Evolutionary conservation across 2,113 vertebrate species (phyloP).

Genomic region (Symphodus melops): DNA sequence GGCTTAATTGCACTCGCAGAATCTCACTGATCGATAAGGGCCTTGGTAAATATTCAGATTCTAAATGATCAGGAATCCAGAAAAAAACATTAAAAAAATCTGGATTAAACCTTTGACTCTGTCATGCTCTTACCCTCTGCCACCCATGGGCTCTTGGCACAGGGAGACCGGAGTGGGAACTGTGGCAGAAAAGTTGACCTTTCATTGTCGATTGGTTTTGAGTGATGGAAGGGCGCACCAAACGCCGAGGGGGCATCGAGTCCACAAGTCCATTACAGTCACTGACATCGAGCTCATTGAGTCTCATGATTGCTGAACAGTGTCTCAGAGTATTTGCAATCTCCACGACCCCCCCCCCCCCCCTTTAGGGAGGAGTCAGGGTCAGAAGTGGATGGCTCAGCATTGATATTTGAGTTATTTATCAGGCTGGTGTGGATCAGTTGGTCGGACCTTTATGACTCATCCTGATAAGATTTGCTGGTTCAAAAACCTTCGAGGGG

Average conservation of each 20-base stretch:
- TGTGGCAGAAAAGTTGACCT: conserved; percentile 73
- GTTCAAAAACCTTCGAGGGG: conserved; percentile 33
- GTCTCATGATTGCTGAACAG: conserved; percentile 43
- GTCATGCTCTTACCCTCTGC: conserved; percentile 8
- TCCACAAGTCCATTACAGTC: conserved; percentile 70
- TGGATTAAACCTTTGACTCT: conserved; percentile 15
- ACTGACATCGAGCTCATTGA: conserved; percentile 78
- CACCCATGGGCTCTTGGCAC: neutral
- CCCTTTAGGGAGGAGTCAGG: conserved; percentile 16
- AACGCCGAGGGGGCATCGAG: conserved; percentile 66
- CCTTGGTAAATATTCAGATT: neutral
- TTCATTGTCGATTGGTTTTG: conserved; percentile 57
- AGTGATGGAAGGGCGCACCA: conserved; percentile 54
- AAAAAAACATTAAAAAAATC: neutral
- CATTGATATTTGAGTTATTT: conserved; percentile 46
- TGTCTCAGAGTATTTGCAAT: conserved; percentile 56
- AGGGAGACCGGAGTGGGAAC: conserved; percentile 25
- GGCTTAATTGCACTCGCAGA: neutral
- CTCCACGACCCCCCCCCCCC: neutral
- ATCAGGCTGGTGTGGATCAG: conserved; percentile 34
- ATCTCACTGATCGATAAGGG: conserved; percentile 11
- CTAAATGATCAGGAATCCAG: neutral
- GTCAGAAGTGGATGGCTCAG: conserved; percentile 7
- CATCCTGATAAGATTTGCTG: conserved; percentile 26
- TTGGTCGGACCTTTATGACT: conserved; percentile 46